A percentile compares a stretch with the other conserved stretches of the same genome.
Conservation (phyloP, 2,113 vertebrate genomes). For the Cnemophilus loriae region DNA sequence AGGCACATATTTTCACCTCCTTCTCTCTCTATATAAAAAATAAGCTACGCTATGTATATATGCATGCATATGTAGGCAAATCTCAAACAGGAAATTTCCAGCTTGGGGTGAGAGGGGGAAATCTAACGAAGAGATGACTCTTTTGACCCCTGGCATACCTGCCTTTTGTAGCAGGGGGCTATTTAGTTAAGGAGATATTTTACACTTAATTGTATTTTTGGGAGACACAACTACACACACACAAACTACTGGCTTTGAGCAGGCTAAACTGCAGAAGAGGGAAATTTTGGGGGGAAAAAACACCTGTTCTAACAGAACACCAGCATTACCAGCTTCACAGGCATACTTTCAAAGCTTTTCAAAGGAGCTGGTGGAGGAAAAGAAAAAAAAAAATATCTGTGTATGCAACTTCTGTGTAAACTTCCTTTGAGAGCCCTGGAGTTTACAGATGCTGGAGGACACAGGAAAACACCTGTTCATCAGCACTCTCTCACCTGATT, state of each 20-base stretch:
- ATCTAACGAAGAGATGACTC: slow-evolving; percentile 11
- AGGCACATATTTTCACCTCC: neutral
- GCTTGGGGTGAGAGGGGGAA: neutral
- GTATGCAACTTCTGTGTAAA: slow-evolving; percentile 13
- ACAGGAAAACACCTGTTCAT: slow-evolving; percentile 23
- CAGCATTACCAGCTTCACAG: neutral
- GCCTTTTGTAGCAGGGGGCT: slow-evolving; percentile 6
- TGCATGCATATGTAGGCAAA: neutral
- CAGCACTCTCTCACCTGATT: neutral
- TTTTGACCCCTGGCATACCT: slow-evolving; percentile 32
- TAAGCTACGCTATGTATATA: neutral
- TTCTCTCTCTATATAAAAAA: neutral
- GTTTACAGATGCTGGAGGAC: neutral
- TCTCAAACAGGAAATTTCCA: neutral
- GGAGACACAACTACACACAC: neutral
- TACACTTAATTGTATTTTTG: neutral
- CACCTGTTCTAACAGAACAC: neutral
- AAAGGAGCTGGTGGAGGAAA: neutral
- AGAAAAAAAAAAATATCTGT: neutral
- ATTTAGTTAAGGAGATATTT: slow-evolving; percentile 51
- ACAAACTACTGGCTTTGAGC: neutral
- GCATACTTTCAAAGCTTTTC: neutral
- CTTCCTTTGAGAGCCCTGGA: neutral
- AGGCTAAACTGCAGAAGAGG: neutral
- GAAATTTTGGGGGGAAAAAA: neutral